Percentiles rank a stretch among this genome's conserved stretches.
These are phyloP conservation scores for Pterostichus niger DNA, from an alignment of 2,888 invertebrate species.

Conservation along the genomic window DNA sequence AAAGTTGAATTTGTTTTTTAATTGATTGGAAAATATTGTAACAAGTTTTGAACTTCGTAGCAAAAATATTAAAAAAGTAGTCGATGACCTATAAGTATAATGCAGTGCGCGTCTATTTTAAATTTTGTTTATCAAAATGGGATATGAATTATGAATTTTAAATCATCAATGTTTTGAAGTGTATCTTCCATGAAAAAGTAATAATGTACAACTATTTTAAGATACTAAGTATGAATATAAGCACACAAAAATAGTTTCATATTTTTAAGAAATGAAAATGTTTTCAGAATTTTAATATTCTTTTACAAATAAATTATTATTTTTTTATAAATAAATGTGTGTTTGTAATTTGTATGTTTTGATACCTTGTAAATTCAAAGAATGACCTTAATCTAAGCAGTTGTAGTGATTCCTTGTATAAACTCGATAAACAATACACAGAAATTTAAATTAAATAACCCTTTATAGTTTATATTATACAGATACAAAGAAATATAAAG, in stretches of 20 bases:
- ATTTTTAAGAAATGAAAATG: too few species aligned
- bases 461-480: slow-evolving; percentile 23
- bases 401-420: slow-evolving; percentile 44
- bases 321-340: neutral
- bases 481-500: slow-evolving; percentile 16
- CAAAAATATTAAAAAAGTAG: slow-evolving; percentile 35
- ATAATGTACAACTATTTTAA: slow-evolving; percentile 39
- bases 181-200: slow-evolving; percentile 44
- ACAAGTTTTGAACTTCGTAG: slow-evolving; percentile 18
- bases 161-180: slow-evolving; percentile 48
- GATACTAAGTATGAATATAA: slow-evolving; percentile 21
- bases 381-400: slow-evolving; percentile 51
- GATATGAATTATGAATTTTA: slow-evolving; percentile 52
- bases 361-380: slow-evolving; percentile 29
- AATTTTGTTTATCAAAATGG: slow-evolving; percentile 45
- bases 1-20: slow-evolving; percentile 52
- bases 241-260: neutral
- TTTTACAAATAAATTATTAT: too few species aligned
- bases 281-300: neutral
- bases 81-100: slow-evolving; percentile 42
- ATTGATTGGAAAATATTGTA: slow-evolving; percentile 44
- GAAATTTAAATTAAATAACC: neutral
- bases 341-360: neutral
- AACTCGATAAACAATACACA: slow-evolving; percentile 19
- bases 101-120: slow-evolving; percentile 18